Base-by-base conservation (phyloP, 2,797 vertebrate species). In the Sebastes matsubarae region DNA sequence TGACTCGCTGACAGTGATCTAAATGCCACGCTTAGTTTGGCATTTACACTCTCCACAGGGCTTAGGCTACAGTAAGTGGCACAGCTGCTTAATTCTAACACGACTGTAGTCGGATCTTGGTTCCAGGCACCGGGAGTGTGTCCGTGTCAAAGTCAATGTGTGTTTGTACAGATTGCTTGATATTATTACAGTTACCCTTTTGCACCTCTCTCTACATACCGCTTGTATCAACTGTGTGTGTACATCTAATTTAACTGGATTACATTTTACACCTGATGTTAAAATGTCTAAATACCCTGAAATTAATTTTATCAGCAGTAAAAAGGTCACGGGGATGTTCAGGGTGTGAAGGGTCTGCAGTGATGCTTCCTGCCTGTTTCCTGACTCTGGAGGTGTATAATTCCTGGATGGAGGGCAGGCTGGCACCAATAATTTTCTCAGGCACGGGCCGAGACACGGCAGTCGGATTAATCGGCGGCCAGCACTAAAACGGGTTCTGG, bases 21-120 rank as follows among this genome's bases (percentile, higher is more conserved):
- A 88, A 90, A 92, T 88, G 84, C 64, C 77, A 79, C 1, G 18
- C 50, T 87, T 84, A 59, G 86, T 87, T 87, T 92, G 91, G 71
- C 89, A 89, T 93, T 93, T 91, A 22, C 70, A 81, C 71, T 68
- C 89, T 88, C 89, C 59, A 79, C 88, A 84, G 90, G 90, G 74
- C 67, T 73, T 24, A 8, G 46, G 46, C 46, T 67, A 50, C 10
- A 20, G 64, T 74, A 80, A 87, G 84, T 80, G 72, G 75, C 81
- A 82, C 63, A 80, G 72, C 80, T 80, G 68, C 75, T 88, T 88
- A 79, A 88, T 84, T 75, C 61, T 80, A 71, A 66, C 73, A 46
- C 63, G 63, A 80, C 52, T 78, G 46, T 2, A 11, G 25, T 81
- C n/a, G 29, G 77, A 88, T 83, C 55, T 24, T 74, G 63, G 29